phyloP scores from a whole-genome alignment of 2,797 vertebrate species.

The Thalassophryne amazonica region DNA sequence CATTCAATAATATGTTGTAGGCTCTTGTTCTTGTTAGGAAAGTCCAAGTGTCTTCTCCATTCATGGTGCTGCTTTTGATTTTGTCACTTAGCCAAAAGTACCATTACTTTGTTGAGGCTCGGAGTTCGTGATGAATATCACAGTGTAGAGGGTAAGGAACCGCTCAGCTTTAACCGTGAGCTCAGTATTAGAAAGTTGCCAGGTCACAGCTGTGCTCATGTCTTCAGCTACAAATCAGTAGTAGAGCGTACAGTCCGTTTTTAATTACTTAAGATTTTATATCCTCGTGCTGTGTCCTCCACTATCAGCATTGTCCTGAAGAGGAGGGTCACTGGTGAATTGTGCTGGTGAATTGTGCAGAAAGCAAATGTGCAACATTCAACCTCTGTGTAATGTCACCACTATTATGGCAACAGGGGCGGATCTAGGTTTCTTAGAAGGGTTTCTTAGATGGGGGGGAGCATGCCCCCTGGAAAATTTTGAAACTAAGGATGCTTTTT shows the following conservation, averaged over 20 bases:
- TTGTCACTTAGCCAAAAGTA: conserved; percentile 18
- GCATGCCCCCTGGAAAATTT: no score
- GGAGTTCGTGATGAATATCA: conserved; percentile 20
- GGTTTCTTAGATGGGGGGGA: no score
- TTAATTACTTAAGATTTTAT: conserved; percentile 34
- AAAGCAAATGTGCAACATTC: conserved; percentile 20
- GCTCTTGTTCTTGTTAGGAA: background rate
- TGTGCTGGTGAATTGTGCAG: conserved; percentile 34
- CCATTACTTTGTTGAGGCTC: background rate
- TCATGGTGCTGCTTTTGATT: conserved; percentile 20
- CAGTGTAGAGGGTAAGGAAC: conserved; percentile 1
- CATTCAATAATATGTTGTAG: no score
- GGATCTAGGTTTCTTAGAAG: no score
- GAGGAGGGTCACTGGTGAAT: conserved; percentile 46
- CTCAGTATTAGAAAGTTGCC: background rate
- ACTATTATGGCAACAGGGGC: no score
- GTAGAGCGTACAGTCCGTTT: conserved; percentile 1
- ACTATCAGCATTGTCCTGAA: conserved; percentile 18
- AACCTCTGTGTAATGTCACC: no score
- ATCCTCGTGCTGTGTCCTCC: background rate
- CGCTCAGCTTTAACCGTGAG: background rate
- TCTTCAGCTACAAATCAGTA: conserved; percentile 3
- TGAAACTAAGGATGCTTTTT: no score
- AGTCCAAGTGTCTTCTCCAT: conserved; percentile 24
- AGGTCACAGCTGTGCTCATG: background rate